Percentiles rank a stretch among this genome's conserved stretches.
Evolutionary conservation across 2,113 vertebrate genomes (phyloP).

Genomic region (Prionailurus bengalensis): DNA sequence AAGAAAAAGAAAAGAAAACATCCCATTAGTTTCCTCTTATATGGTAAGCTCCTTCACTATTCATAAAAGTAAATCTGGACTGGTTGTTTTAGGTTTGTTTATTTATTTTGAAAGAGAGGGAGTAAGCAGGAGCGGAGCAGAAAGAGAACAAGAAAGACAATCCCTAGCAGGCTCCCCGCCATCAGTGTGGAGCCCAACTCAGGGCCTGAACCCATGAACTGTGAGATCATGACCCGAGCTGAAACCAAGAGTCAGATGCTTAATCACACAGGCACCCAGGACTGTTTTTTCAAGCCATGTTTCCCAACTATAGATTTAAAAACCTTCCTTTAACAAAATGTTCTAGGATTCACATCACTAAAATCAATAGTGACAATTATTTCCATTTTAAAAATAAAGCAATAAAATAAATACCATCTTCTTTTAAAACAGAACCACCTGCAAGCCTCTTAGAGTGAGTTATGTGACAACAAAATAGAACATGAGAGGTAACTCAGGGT

Average conservation of each 20-base stretch:
- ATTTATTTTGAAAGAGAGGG: too few species aligned
- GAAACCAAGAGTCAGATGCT: too few species aligned
- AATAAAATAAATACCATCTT: background rate
- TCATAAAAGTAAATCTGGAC: background rate
- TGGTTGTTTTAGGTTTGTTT: background rate
- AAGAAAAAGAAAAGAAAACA: conserved; percentile 33
- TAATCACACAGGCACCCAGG: too few species aligned
- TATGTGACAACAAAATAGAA: background rate
- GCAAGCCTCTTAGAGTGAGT: background rate
- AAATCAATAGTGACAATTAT: background rate
- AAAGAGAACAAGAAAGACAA: too few species aligned
- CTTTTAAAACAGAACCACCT: background rate
- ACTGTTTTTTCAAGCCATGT: background rate
- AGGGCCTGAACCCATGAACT: too few species aligned
- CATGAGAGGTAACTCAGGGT: background rate
- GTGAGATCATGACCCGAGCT: too few species aligned
- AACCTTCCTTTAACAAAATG: background rate
- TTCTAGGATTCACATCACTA: background rate
- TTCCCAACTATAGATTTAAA: conserved; percentile 16
- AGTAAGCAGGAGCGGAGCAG: too few species aligned
- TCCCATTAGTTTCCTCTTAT: conserved; percentile 55
- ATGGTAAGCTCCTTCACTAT: background rate
- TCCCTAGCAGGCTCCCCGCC: too few species aligned
- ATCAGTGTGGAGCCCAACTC: too few species aligned
- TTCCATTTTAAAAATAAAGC: conserved; percentile 42